phyloP scores from a whole-genome alignment of 1,140 invertebrate species.

The Probaryconus sp. region DNA sequence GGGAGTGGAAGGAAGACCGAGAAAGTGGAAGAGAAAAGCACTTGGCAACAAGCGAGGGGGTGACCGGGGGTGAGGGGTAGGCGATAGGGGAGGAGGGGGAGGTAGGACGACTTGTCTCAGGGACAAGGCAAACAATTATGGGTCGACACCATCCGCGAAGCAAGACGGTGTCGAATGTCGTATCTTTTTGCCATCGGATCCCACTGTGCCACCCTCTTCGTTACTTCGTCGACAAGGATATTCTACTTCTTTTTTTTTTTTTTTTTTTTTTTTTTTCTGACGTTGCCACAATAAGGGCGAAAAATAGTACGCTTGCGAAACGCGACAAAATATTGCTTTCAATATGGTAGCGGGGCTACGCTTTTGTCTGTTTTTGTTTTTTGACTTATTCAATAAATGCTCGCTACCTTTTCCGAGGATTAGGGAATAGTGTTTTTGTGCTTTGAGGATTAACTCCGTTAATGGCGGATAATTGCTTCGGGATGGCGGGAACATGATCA shows the following conservation, averaged over 20 bases:
- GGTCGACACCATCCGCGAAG: constrained; percentile 52
- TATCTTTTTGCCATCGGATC: constrained; percentile 52
- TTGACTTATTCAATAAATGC: not conserved
- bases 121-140: constrained; percentile 54
- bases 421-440: constrained; percentile 4
- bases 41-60: constrained; percentile 10
- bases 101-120: constrained; percentile 3
- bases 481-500: too few species aligned
- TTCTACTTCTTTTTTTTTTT: too few species aligned
- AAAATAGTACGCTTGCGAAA: constrained; percentile 22
- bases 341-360: not conserved
- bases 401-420: not conserved
- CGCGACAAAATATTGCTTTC: constrained; percentile 25
- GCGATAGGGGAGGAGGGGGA: not conserved
- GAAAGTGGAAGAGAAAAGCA: constrained; percentile 1
- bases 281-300: constrained; percentile 35
- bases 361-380: not conserved
- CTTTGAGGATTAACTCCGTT: constrained; percentile 7
- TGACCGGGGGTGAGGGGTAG: not conserved
- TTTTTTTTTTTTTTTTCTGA: constrained; percentile 19
- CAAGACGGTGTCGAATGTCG: constrained; percentile 55
- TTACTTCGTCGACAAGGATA: constrained; percentile 30
- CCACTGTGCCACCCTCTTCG: constrained; percentile 18
- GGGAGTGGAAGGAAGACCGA: not conserved
- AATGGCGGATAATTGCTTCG: constrained; percentile 17